Conservation (phyloP, 1,140 invertebrate genomes). For the Thaumetopoea pityocampa region DNA sequence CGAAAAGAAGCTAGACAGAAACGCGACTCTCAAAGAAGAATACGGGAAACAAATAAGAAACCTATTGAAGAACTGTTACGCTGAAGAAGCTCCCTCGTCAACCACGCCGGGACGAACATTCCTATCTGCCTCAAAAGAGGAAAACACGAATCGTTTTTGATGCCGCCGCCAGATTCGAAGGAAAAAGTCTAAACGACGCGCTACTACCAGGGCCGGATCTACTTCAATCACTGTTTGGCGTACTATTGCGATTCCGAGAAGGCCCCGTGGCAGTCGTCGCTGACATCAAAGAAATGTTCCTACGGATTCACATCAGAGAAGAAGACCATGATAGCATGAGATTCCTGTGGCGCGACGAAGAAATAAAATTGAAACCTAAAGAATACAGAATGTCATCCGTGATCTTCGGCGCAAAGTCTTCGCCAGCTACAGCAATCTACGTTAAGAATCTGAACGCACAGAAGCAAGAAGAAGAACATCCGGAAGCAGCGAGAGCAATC, state of each 20-base stretch:
- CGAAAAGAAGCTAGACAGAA: slow-evolving; percentile 15
- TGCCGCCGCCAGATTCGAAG: slow-evolving; percentile 7
- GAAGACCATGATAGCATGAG: slow-evolving; percentile 12
- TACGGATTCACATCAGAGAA: slow-evolving; percentile 10
- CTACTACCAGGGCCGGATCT: slow-evolving; percentile 15
- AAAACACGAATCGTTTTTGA: slow-evolving; percentile 16
- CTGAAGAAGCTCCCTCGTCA: not conserved
- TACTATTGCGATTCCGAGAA: slow-evolving; percentile 18
- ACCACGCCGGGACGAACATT: slow-evolving; percentile 7
- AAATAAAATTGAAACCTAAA: not conserved
- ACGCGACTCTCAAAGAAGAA: not conserved
- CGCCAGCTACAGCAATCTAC: slow-evolving; percentile 31
- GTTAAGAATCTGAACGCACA: slow-evolving; percentile 38
- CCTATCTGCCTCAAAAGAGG: not conserved
- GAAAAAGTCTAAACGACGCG: slow-evolving; percentile 5
- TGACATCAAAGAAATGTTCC: slow-evolving; percentile 27
- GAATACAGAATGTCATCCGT: slow-evolving; percentile 36
- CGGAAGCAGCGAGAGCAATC: slow-evolving; percentile 27
- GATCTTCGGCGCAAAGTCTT: slow-evolving; percentile 38
- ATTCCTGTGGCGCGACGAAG: slow-evolving; percentile 17
- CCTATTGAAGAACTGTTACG: slow-evolving; percentile 7
- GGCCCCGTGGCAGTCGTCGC: slow-evolving; percentile 17
- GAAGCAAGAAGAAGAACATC: slow-evolving; percentile 21
- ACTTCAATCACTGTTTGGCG: slow-evolving; percentile 6
- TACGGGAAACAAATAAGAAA: slow-evolving; percentile 7